Base-by-base conservation (phyloP, 2,888 invertebrate genomes). In the Colostygia pectinataria region DNA sequence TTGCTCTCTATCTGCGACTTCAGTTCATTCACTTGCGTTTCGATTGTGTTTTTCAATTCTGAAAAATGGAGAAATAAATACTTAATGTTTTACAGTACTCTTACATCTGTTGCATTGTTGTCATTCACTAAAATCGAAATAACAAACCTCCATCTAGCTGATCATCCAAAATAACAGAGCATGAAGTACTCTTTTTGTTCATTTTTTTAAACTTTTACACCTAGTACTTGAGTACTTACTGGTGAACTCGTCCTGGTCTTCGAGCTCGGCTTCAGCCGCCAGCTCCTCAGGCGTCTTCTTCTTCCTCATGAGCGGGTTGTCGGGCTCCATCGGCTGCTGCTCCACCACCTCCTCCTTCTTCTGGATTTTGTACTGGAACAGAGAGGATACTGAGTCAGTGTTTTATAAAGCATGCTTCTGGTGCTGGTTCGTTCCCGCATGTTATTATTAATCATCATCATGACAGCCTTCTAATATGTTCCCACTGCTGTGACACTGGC, bases 271-370 rank as follows among this genome's bases (percentile, higher is more conserved):
- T 85, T 99, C 99, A 33, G 97, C 95, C 51, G 99, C 99, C 73
- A 99, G 90, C 82, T 99, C 99, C 84, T 98, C 99, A 0, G 99
- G 99, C 54, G 99, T 99, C 90, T 99, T 99, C 92, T 99, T 98
- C 93, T 98, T 98, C 85, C 99, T 95, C 95, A 98, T 99, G 74
- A 99, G 92, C 44, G 97, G 97, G 87, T 97, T 97, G 72, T 96
- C 96, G 63, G 96, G 96, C 88, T 97, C 97, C 71, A 94, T 93
- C 59, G 94, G 95, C 79, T 94, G 93, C 74, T 94, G 94, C 74
- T 96, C 96, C 72, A 96, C 95, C 68, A 96, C 93, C 85, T 98
- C 98, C 81, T 98, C 98, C 84, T 97, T 97, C 93, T 99, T 99
- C 88, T 97, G 97, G 91, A 99, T 98, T 91, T 99, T 99, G 91